Evolutionary conservation across 2,888 invertebrate species (phyloP).

Genomic region (Campaea margaritaria): DNA sequence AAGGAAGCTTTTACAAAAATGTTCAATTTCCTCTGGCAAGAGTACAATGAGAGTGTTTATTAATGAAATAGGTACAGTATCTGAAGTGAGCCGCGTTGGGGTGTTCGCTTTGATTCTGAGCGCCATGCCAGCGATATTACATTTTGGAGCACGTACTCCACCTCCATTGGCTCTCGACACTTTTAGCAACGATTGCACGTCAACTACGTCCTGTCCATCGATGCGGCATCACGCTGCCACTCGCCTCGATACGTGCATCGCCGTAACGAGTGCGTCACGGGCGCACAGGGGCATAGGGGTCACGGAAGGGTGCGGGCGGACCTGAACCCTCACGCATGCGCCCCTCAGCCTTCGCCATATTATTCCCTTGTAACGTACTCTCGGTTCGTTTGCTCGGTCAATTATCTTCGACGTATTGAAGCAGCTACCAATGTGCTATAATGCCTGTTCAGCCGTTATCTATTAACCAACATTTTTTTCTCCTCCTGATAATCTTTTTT

Average conservation of each 20-base stretch:
- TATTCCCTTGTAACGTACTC: slow-evolving; percentile 70
- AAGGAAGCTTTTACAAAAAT: slow-evolving; percentile 23
- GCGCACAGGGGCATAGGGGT: slow-evolving; percentile 51
- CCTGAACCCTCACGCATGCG: slow-evolving; percentile 70
- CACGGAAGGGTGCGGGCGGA: slow-evolving; percentile 62
- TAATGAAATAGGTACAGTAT: slow-evolving; percentile 22
- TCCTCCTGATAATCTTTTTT: background rate
- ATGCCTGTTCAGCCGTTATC: slow-evolving; percentile 35
- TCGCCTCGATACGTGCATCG: slow-evolving; percentile 55
- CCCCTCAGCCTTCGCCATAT: slow-evolving; percentile 61
- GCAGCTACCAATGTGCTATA: slow-evolving; percentile 50
- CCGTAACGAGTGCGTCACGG: slow-evolving; percentile 46
- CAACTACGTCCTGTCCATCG: slow-evolving; percentile 53
- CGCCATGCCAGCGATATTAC: slow-evolving; percentile 56
- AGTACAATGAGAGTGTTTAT: slow-evolving; percentile 25
- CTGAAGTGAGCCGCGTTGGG: background rate
- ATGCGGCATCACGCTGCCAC: slow-evolving; percentile 63
- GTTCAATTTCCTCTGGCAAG: slow-evolving; percentile 10
- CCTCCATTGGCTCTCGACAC: slow-evolving; percentile 42
- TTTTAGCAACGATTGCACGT: slow-evolving; percentile 61
- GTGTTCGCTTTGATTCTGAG: slow-evolving; percentile 39
- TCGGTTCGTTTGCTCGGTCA: slow-evolving; percentile 74
- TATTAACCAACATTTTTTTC: slow-evolving; percentile 13
- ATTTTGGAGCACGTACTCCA: slow-evolving; percentile 60
- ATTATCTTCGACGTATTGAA: slow-evolving; percentile 71